These are phyloP conservation scores for Campoletis sonorensis DNA, from an alignment of 1,140 invertebrate genomes.

Conservation along the genomic window DNA sequence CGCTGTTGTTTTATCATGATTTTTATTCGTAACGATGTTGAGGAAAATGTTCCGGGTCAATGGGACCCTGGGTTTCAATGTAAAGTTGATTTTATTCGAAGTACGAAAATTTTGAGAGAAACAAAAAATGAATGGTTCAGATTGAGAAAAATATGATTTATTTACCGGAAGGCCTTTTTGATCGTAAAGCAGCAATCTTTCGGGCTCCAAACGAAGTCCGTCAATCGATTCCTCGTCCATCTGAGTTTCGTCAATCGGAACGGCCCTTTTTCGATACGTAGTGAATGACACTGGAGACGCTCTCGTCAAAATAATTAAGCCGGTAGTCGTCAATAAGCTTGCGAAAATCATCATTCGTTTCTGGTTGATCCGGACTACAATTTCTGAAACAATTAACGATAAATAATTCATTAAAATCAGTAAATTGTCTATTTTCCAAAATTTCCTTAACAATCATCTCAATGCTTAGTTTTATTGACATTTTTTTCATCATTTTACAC, in stretches of 20 bases:
- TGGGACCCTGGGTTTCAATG: too few relatives aligned
- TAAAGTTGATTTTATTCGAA: neutral
- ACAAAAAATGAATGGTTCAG: neutral
- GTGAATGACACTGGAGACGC: slow-evolving; percentile 60
- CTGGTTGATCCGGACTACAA: neutral
- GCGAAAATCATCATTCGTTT: slow-evolving; percentile 57
- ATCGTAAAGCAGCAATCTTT: slow-evolving; percentile 56
- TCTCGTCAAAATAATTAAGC: slow-evolving; percentile 58
- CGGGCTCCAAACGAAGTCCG: slow-evolving; percentile 25
- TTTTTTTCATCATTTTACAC: too few relatives aligned
- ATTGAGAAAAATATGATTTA: neutral
- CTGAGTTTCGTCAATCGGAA: slow-evolving; percentile 43
- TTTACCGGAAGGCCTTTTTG: slow-evolving; percentile 58
- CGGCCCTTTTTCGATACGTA: slow-evolving; percentile 59
- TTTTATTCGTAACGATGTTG: too few relatives aligned
- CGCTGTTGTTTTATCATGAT: too few relatives aligned
- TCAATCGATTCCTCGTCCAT: slow-evolving; percentile 4
- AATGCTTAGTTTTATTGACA: too few relatives aligned
- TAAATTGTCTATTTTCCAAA: too few relatives aligned
- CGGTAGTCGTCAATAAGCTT: slow-evolving; percentile 57
- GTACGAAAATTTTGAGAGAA: too few relatives aligned
- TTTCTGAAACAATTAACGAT: slow-evolving; percentile 1
- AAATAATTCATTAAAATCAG: too few relatives aligned
- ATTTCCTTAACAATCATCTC: too few relatives aligned
- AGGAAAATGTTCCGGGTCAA: too few relatives aligned